Conservation (phyloP, 1,140 invertebrate genomes). For the Macrotrachela quadricornifera region DNA sequence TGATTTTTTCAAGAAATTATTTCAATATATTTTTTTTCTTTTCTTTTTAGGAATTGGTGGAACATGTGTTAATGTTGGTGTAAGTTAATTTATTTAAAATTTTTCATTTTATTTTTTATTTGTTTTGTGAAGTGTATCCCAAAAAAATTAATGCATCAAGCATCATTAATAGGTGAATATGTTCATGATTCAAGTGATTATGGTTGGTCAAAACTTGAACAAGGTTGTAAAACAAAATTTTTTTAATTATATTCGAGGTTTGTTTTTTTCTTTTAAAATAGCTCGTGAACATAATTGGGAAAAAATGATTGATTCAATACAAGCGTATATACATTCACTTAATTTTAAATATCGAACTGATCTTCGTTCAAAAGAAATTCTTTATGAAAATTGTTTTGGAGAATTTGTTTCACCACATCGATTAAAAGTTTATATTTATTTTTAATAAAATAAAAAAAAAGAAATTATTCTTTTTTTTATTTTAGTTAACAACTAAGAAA, state of each 20-base stretch:
- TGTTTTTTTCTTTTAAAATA: slow-evolving; percentile 25
- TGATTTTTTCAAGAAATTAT: background rate
- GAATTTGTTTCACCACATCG: slow-evolving; percentile 61
- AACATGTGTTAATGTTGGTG: slow-evolving; percentile 84
- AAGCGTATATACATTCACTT: slow-evolving; percentile 40
- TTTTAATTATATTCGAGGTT: slow-evolving; percentile 37
- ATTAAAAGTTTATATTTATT: slow-evolving; percentile 28
- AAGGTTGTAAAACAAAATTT: background rate
- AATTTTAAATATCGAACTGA: slow-evolving; percentile 41
- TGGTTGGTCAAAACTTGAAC: slow-evolving; percentile 48
- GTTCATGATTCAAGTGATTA: slow-evolving; percentile 54
- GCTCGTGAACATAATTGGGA: slow-evolving; percentile 35
- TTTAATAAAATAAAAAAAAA: too few relatives aligned
- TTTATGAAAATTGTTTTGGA: slow-evolving; percentile 72
- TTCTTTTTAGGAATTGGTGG: slow-evolving; percentile 54
- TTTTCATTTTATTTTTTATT: too few relatives aligned
- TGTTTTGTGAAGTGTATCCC: slow-evolving; percentile 49
- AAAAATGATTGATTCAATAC: slow-evolving; percentile 35
- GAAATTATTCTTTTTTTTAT: too few relatives aligned
- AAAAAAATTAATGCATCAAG: slow-evolving; percentile 89
- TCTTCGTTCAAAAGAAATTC: slow-evolving; percentile 47
- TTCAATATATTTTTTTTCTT: background rate
- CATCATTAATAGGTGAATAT: slow-evolving; percentile 58
- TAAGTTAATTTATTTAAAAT: slow-evolving; percentile 39
- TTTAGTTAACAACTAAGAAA: slow-evolving; percentile 45